Percentiles rank a stretch among this genome's conserved stretches.
Conservation (phyloP, 1,140 invertebrate species). For the Drosophila equinoxialis region DNA sequence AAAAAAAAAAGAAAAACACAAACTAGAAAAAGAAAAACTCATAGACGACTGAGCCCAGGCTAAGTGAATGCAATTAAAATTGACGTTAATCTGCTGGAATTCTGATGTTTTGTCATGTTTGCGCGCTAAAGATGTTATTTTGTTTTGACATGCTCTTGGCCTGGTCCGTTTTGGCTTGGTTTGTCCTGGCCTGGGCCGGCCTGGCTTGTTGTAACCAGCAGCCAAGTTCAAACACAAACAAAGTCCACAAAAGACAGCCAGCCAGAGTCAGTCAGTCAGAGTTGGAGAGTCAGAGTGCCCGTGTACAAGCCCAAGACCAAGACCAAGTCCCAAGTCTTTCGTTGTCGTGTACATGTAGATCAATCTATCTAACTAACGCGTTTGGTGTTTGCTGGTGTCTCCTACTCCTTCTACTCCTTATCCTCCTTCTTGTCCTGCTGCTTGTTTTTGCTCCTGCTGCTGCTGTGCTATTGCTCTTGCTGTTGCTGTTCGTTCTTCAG, state of each 20-base stretch:
- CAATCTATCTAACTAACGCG: constrained; percentile 82
- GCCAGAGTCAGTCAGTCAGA: constrained; percentile 26
- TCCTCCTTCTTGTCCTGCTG: too few relatives aligned
- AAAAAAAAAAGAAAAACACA: neutral
- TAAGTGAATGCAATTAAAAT: constrained; percentile 82
- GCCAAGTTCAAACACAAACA: constrained; percentile 40
- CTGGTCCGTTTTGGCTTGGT: constrained; percentile 32
- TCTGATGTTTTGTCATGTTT: constrained; percentile 82
- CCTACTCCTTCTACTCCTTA: neutral
- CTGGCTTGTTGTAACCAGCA: constrained; percentile 48
- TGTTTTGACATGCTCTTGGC: constrained; percentile 80
- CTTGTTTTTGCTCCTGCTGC: neutral
- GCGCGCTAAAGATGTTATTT: constrained; percentile 81
- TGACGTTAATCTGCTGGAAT: constrained; percentile 81
- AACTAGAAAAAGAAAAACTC: constrained; percentile 35
- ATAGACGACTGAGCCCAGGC: constrained; percentile 55
- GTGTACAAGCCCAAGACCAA: constrained; percentile 1
- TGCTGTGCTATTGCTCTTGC: too few relatives aligned
- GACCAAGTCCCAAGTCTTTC: constrained; percentile 36
- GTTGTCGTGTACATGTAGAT: constrained; percentile 80
- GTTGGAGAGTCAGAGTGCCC: constrained; percentile 19
- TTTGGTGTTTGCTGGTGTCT: constrained; percentile 70
- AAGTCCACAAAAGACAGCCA: constrained; percentile 6
- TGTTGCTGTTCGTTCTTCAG: constrained; percentile 13
- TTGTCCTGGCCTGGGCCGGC: constrained; percentile 3